Evolutionary conservation across 1,140 invertebrate species (phyloP), one percentile per base, ranked within the genome.

Genomic region (Neocloeon triangulifer): DNA sequence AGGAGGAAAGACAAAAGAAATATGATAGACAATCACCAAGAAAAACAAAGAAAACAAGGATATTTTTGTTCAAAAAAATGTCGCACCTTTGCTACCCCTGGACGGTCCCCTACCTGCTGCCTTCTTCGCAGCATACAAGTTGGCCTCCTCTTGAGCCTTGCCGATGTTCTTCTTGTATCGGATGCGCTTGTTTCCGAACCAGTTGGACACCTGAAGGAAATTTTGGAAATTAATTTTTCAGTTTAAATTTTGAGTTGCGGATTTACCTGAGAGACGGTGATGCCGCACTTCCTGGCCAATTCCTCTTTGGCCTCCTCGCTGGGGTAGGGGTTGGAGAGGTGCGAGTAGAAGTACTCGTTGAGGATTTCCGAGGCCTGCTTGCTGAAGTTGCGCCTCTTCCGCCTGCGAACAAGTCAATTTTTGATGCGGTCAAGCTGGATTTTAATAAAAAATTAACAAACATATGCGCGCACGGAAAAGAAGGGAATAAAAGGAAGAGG

Each of bases 101-200:
- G n/a, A n/a, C n/a, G 19, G 10, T 13, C 10, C 14, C 60, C 58
- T 58, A 71, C 82, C 82, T 39, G 91, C 88, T 47, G 91, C 88
- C 57, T 96, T 96, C 64, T 98, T 98, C 28, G 92, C 91, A 40
- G 92, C 92, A 55, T 99, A 99, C 43, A 99, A 62, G 58, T 96
- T 97, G 21, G 95, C 94, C 59, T 98, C 95, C 59, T 99, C 95
- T 56, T 98, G 92, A 34, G 94, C 92, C 61, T 99, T 99, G 40
- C 92, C 91, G 41, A 99, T 98, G 57, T 99, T 99, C 64, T 99
- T 99, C 74, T 99, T 99, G 61, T 99, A 99, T 48, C 95, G 75
- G 63, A 99, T 99, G 50, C 95, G 72, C 55, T 99, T 99, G 62
- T 99, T 99, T 40, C 95, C 95, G 55, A 99, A 99, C 95, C 95